Base-by-base conservation (phyloP, 2,113 vertebrate species). In the Romanogobio albipinnatus region DNA sequence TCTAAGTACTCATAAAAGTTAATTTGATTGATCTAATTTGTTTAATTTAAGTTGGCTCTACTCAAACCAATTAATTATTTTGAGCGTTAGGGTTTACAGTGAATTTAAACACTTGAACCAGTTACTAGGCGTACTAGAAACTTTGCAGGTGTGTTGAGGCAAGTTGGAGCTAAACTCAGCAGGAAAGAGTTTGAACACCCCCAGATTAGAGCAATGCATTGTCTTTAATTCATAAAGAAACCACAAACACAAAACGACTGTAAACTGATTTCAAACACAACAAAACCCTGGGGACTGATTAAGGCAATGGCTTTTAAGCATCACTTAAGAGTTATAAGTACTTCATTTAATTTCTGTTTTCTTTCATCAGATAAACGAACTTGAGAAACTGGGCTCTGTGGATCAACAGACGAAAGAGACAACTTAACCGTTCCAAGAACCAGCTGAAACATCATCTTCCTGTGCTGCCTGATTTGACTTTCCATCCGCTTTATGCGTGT, bases 341-440 rank as follows among this genome's bases (percentile, higher is more conserved):
- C 2, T 19, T 17, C 75, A 45, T 33, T 29, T 26, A 62, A 62
- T 19, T 17, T 26, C 24, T 66, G 3, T 61, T 75, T 74, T 90
- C 4, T 88, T 62, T 91, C 47, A 88, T 56, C 22, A 93, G 97
- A 95, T 97, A 83, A 97, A 96, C 51, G 94, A 97, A 84, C 93
- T 97, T 90, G 95, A 97, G 86, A 97, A 96, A 86, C 91, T 99
- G 29, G 96, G 96, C 3, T 94, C 94, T 0, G 97, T 97, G 96
- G 97, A 99, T 84, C 86, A 94, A 92, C 96, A 97, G 88, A 89
- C 98, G 88, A 96, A 98, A 94, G 96, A 96, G 87, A 97, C 97
- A 68, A 95, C 95, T 1, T 92, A 96, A 89, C 96, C 96, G 91
- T 97, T 84, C 95, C 33, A 93, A 92, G 53, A 95, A 93, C 45